Evolutionary conservation across 2,888 invertebrate species (phyloP), one percentile per base, ranked within the genome.

Genomic region (Stenodera caucasica): DNA sequence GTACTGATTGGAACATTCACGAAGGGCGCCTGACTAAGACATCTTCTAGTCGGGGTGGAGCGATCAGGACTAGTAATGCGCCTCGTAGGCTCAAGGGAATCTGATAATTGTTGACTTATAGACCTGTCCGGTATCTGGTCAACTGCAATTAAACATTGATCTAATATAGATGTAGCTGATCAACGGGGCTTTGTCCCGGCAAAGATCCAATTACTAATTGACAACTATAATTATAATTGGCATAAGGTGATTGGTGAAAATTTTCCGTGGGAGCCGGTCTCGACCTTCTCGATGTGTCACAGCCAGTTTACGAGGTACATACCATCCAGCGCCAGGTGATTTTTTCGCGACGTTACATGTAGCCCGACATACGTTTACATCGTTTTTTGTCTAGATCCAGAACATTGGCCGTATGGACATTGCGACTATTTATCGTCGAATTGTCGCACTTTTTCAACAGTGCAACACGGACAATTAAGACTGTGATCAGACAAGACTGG

Each of bases 51-150:
- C 65, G 57, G 32, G 64, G 67, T 70, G 66, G 64, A 64, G 69
- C 33, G 56, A 58, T 57, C 45, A 18, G 21, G 57, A 62, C 68
- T 69, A 63, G 57, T 68, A 70, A 71, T 70, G 68, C 67, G 64
- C 63, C 67, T 67, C 66, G 49, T 59, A 54, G 66, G 61, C 75
- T 69, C 72, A 60, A 60, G 77, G 77, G 78, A 77, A 72, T 74
- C 71, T 72, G 76, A 76, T 78, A 78, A 78, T 78, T 78, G 77
- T 78, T 78, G 78, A 78, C 77, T 77, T 77, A 77, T 77, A 75
- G 74, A 71, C 72, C 74, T 74, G 77, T 77, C 78, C 75, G 73
- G 62, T 65, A 67, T 68, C 68, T 68, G 66, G 68, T 60, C 58
- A 55, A 33, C 60, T 55, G 55, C 71, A 68, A 71, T 74, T 73